Conservation (phyloP, 2,797 vertebrate genomes). For the Phoebastria nigripes region DNA sequence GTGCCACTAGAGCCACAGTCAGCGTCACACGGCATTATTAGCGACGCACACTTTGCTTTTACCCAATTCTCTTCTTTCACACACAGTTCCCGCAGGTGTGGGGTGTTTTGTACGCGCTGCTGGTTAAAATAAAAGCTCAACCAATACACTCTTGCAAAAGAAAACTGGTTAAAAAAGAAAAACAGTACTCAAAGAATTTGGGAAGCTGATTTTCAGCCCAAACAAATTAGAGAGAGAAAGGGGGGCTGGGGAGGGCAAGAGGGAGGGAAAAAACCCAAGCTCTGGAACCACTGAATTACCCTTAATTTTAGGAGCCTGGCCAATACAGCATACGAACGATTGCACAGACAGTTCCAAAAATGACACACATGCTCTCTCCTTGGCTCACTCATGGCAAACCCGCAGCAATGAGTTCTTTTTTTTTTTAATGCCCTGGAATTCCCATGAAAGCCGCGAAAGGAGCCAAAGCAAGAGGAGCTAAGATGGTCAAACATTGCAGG, state of each 20-base stretch:
- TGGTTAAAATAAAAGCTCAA: background rate
- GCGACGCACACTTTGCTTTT: fast-evolving
- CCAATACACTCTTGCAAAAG: background rate
- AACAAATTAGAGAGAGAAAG: background rate
- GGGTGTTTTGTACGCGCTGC: fast-evolving
- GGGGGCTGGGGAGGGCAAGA: background rate
- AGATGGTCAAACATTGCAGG: background rate
- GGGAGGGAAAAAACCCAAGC: background rate
- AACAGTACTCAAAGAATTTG: background rate
- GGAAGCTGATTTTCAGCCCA: conserved; percentile 17
- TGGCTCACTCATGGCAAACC: conserved; percentile 13
- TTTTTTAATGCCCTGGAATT: background rate
- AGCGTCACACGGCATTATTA: fast-evolving
- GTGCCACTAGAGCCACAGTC: background rate
- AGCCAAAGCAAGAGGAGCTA: conserved; percentile 16
- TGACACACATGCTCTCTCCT: background rate
- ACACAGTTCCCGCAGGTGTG: background rate
- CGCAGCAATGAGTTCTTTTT: background rate
- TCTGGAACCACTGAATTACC: conserved; percentile 28
- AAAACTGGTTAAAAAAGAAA: background rate
- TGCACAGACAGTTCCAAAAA: conserved; percentile 7
- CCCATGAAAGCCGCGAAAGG: background rate
- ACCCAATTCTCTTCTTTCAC: fast-evolving
- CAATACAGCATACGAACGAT: background rate
- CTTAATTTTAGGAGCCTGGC: background rate